Evolutionary conservation across 2,888 invertebrate genomes (phyloP).

Genomic region (Stictocephala bisonia): DNA sequence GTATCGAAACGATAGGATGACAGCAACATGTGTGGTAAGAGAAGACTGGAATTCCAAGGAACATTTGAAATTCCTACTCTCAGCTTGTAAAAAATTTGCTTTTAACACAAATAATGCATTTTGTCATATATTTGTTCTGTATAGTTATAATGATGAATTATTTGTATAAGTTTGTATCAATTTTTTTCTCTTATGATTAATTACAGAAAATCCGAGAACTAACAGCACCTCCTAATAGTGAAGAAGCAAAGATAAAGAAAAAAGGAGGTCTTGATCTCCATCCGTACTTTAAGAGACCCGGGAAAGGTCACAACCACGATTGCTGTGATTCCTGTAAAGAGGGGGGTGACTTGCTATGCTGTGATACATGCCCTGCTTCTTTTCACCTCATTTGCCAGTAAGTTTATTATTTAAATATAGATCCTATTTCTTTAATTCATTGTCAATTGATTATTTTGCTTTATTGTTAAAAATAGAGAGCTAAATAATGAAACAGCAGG

Average conservation of each 20-base stretch:
- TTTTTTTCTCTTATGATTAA: constrained; percentile 50
- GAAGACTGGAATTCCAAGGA: too few relatives aligned
- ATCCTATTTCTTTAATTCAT: too few relatives aligned
- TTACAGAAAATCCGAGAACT: constrained; percentile 87
- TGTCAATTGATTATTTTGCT: too few relatives aligned
- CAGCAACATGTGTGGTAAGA: too few relatives aligned
- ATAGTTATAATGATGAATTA: not conserved
- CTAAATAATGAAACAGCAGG: too few relatives aligned
- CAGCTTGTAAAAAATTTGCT: too few relatives aligned
- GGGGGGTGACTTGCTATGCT: constrained; percentile 95
- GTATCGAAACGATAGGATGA: too few relatives aligned
- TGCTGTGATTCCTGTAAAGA: constrained; percentile 95
- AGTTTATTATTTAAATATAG: constrained; percentile 64
- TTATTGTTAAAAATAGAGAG: too few relatives aligned
- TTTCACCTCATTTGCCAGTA: constrained; percentile 97
- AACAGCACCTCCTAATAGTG: constrained; percentile 85
- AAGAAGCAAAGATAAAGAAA: constrained; percentile 64
- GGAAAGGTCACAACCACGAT: constrained; percentile 92
- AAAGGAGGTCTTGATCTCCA: constrained; percentile 72
- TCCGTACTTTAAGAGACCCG: constrained; percentile 86
- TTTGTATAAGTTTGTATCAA: not conserved
- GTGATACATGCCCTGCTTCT: constrained; percentile 95
- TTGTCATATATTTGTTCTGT: too few relatives aligned
- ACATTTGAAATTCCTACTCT: too few relatives aligned
- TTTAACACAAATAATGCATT: too few relatives aligned